Percentiles rank a stretch among this genome's conserved stretches.
These are phyloP conservation scores for Cylas formicarius DNA, from an alignment of 1,140 invertebrate species.

Conservation along the genomic window DNA sequence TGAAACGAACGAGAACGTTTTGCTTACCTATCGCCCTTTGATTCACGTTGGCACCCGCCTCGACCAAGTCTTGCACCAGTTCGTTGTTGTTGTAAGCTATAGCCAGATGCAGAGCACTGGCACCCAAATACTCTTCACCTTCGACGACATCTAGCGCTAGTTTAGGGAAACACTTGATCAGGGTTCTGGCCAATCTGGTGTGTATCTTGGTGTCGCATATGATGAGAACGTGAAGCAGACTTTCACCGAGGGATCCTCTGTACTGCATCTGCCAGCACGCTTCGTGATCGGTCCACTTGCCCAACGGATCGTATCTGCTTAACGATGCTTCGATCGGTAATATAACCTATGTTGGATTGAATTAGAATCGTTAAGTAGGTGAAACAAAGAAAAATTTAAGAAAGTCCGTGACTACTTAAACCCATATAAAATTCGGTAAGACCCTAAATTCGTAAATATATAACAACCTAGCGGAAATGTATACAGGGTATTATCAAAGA, in stretches of 20 bases:
- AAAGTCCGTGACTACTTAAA: too few species aligned
- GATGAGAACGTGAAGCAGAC: slow-evolving; percentile 86
- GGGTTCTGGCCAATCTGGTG: slow-evolving; percentile 74
- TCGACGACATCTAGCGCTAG: slow-evolving; percentile 91
- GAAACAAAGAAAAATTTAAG: too few species aligned
- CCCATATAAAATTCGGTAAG: too few species aligned
- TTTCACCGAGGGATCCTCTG: slow-evolving; percentile 90
- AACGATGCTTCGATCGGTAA: slow-evolving; percentile 75
- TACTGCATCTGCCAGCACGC: slow-evolving; percentile 97
- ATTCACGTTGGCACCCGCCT: slow-evolving; percentile 82
- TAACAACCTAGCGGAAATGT: too few species aligned
- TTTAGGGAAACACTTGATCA: slow-evolving; percentile 87
- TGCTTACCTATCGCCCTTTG: slow-evolving; percentile 77
- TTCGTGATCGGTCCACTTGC: slow-evolving; percentile 81
- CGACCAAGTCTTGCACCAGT: slow-evolving; percentile 85
- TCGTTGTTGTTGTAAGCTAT: slow-evolving; percentile 96
- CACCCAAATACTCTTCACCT: slow-evolving; percentile 93
- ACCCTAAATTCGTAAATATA: too few species aligned
- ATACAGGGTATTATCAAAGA: too few species aligned
- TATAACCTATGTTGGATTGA: too few species aligned
- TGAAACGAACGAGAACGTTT: background rate
- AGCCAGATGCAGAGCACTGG: slow-evolving; percentile 89
- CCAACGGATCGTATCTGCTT: slow-evolving; percentile 72
- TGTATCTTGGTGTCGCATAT: slow-evolving; percentile 88
- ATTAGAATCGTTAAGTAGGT: too few species aligned